Evolutionary conservation across 2,888 invertebrate genomes (phyloP).

Genomic region (Pachycephus smyrnensis): DNA sequence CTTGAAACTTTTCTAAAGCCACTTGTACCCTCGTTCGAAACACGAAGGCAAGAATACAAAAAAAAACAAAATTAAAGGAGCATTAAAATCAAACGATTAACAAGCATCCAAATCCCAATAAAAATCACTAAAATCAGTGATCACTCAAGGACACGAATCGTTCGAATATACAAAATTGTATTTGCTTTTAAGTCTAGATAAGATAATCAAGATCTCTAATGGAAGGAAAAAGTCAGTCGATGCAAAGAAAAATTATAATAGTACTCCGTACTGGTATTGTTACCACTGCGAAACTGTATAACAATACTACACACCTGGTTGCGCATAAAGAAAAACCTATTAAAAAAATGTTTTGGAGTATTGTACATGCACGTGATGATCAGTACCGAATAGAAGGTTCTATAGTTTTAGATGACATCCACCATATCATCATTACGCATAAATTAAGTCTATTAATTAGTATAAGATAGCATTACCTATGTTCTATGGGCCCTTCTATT

Average conservation of each 20-base stretch:
- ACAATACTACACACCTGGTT: neutral
- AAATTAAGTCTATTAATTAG: slow-evolving; percentile 12
- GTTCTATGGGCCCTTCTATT: slow-evolving; percentile 32
- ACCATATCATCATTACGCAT: slow-evolving; percentile 34
- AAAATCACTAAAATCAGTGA: neutral
- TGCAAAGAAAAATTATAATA: neutral
- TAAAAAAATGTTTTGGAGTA: neutral
- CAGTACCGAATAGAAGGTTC: slow-evolving; percentile 9
- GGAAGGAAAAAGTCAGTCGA: neutral
- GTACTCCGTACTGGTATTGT: neutral
- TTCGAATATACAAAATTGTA: slow-evolving; percentile 37
- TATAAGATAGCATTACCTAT: slow-evolving; percentile 27
- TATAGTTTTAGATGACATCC: slow-evolving; percentile 21
- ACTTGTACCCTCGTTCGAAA: slow-evolving; percentile 6
- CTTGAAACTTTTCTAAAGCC: neutral
- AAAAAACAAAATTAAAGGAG: slow-evolving; percentile 17
- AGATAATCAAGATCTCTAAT: neutral
- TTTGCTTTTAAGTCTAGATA: slow-evolving; percentile 39
- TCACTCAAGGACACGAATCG: neutral
- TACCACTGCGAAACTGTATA: neutral
- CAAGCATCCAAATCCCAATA: slow-evolving; percentile 19
- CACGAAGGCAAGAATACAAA: slow-evolving; percentile 23
- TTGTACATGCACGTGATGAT: neutral
- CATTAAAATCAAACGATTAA: slow-evolving; percentile 11
- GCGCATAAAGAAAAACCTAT: too few relatives aligned